These are phyloP conservation scores for Alentia gelatinosa DNA, from an alignment of 2,888 invertebrate species.

Conservation along the genomic window DNA sequence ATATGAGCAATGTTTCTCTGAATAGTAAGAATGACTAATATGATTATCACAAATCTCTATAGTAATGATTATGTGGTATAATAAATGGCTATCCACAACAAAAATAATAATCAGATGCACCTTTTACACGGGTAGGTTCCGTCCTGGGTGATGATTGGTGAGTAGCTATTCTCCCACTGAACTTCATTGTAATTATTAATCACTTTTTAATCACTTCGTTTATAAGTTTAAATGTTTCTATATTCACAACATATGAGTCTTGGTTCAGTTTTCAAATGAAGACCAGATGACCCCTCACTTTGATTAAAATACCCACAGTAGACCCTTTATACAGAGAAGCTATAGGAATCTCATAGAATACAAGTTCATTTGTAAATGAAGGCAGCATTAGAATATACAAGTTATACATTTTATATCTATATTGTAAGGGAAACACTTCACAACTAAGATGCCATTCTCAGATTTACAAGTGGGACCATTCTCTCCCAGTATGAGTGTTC, in stretches of 20 bases:
- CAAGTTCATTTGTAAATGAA: neutral
- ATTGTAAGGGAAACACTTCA: neutral
- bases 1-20: neutral
- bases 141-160: neutral
- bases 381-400: slow-evolving; percentile 9
- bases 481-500: neutral
- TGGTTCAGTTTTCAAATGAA: too few species aligned
- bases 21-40: neutral
- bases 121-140: neutral
- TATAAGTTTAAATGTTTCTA: neutral
- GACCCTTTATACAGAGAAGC: neutral
- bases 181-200: neutral
- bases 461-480: neutral
- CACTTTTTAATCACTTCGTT: neutral
- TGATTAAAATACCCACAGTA: neutral
- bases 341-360: neutral
- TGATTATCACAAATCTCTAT: neutral
- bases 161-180: neutral
- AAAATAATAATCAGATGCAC: neutral
- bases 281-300: too few species aligned
- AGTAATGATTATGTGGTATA: neutral
- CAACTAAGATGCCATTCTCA: neutral
- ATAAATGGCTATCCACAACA: neutral
- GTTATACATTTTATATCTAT: neutral
- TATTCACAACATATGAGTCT: neutral